Evolutionary conservation across 2,888 invertebrate species (phyloP), one percentile per base, ranked within the genome.

Genomic region (Eupithecia abbreviata): DNA sequence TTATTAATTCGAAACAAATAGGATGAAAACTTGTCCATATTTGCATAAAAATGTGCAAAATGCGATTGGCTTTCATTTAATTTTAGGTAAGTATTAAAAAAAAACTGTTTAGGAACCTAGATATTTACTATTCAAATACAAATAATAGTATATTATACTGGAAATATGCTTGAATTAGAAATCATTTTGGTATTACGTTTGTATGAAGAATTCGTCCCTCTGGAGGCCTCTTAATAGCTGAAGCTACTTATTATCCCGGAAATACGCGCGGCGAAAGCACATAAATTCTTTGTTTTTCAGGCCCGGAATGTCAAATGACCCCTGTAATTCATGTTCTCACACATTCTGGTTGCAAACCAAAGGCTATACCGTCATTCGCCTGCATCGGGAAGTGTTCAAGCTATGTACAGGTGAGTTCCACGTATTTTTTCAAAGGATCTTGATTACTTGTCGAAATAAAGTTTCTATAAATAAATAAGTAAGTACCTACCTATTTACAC

Each of bases 321-420:
- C 98, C 98, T 2, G 98, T 98, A 47, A 98, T 98, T 81, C 98
- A 98, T 90, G 97, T 98, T 12, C 95, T 99, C 49, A 98, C 98
- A 89, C 98, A 98, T 92, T 97, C 98, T 3, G 98, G 98, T 77
- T 99, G 98, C 91, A 97, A 98, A 67, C 98, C 98, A 7, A 98
- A 98, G 90, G 98, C 98, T 0, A 98, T 99, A 85, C 98, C 98
- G 3, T 98, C 98, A 79, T 98, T 98, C 90, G 98, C 98, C 41
- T 99, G 98, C 86, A 97, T 97, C 79, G 98, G 98, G 75, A 96
- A 97, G 86, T 99, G 98, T 90, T 97, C 97, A 74, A 98, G 98
- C 83, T 98, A 98, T 86, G 97, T 98, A 73, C 98, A 98, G 96
- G 98, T 98, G 93, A 75, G 55, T 71, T 76, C n/a, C 18, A 9